Evolutionary conservation across 2,113 vertebrate genomes (phyloP), one percentile per base, ranked within the genome.

Genomic region (Podarcis cretensis): DNA sequence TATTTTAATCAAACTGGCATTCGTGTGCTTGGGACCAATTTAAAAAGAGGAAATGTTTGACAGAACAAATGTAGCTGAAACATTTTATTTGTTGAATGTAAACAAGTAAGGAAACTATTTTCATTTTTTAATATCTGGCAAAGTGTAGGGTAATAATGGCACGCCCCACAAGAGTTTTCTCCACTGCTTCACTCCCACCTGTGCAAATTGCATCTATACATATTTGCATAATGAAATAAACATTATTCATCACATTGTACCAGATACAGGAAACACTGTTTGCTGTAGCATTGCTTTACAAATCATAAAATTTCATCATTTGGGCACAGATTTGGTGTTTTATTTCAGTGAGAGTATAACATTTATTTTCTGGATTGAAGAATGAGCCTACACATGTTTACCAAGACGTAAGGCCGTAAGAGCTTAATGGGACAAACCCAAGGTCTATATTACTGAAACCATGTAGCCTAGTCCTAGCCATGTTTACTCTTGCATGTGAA

Each of bases 1-100:
- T 25, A 73, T 0, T 1, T 0, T 27, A 9, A 5, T 43, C 9
- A 93, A 9, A 57, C 74, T 2, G 1, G 63, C 0, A 6, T 3
- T 23, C 6, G 40, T 40, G 18, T 83, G 40, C 85, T 43, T 43
- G 10, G 18, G 16, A 73, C 14, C 25, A 63, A 3, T 85, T 63
- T 63, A 7, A 63, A 66, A 65, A 48, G 20, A 57, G 25, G 82
- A 73, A 32, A 21, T 0, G 25, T 40, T 71, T 3, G 1, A 20
- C 16, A 73, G 14, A 20, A 37, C 59, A 37, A 35, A 35, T 73
- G 69, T 32, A 73, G 16, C 5, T 14, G n/a, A 73, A 73, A 63
- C 59, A 63, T 63, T n/a, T 9, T 73, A 14, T 32, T 14, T 12
- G 30, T 69, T 32, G 30, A n/a, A 73, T n/a, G 12, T 71, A 14